Evolutionary conservation across 2,888 invertebrate genomes (phyloP).

Genomic region (Ichneumoninae sp.): DNA sequence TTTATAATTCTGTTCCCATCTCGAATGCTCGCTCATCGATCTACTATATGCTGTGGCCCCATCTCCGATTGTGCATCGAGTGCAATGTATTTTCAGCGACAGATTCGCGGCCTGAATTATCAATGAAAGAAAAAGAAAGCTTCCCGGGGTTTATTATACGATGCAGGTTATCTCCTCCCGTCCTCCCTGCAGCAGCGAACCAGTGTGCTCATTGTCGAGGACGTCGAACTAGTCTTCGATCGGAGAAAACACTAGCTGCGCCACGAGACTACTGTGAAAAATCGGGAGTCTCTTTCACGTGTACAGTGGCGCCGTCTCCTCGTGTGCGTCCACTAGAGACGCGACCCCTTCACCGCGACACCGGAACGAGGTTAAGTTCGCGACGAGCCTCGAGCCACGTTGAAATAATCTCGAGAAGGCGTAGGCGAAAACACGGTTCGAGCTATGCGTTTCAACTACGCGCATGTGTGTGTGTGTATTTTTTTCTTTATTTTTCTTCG

Average conservation of each 20-base stretch:
- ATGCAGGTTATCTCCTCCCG: slow-evolving; percentile 21
- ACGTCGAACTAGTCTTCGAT: slow-evolving; percentile 42
- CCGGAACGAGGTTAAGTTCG: slow-evolving; percentile 46
- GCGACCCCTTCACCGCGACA: slow-evolving; percentile 12
- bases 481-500: neutral
- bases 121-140: slow-evolving; percentile 41
- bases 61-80: slow-evolving; percentile 38
- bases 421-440: neutral
- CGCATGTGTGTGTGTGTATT: neutral
- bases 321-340: slow-evolving; percentile 5
- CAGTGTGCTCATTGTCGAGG: slow-evolving; percentile 8
- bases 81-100: slow-evolving; percentile 22
- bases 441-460: slow-evolving; percentile 3
- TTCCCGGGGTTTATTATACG: neutral
- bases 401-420: neutral
- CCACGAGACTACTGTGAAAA: neutral
- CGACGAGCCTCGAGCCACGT: slow-evolving; percentile 3
- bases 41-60: slow-evolving; percentile 6
- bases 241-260: slow-evolving; percentile 13
- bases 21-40: slow-evolving; percentile 22
- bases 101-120: slow-evolving; percentile 42
- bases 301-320: neutral
- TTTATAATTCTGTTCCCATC: slow-evolving; percentile 6
- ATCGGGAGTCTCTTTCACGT: neutral
- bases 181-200: neutral